Evolutionary conservation across 2,797 vertebrate genomes (phyloP).

Genomic region (Myiotriccus ornatus): DNA sequence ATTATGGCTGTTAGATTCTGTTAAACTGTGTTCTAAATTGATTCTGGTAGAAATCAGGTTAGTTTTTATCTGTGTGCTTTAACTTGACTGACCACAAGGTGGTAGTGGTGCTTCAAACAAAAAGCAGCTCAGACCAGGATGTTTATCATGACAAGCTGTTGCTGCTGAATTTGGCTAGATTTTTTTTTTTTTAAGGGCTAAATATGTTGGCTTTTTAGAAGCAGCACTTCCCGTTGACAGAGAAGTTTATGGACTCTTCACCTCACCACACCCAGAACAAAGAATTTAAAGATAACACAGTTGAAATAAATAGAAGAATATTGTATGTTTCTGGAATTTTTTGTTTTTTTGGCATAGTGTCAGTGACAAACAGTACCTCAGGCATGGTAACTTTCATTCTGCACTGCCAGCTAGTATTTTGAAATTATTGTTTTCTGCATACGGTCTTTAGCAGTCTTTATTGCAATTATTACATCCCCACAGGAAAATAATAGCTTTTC

Average conservation of each 20-base stretch:
- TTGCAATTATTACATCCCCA: neutral
- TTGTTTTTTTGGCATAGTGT: neutral
- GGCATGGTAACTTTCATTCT: neutral
- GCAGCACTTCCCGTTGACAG: neutral
- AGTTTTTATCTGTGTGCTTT: neutral
- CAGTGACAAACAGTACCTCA: neutral
- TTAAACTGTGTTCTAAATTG: neutral
- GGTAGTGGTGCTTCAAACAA: constrained; percentile 50
- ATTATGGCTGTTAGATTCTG: neutral
- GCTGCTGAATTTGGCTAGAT: constrained; percentile 27
- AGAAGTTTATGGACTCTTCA: constrained; percentile 28
- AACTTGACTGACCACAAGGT: constrained; percentile 51
- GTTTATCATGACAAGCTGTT: neutral
- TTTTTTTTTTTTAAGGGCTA: neutral
- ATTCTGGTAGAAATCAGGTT: neutral
- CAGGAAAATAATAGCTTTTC: neutral
- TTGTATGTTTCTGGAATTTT: neutral
- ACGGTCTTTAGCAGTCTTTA: neutral
- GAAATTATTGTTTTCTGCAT: neutral
- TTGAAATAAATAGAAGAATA: constrained; percentile 9
- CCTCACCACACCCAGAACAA: constrained; percentile 22
- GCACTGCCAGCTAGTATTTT: neutral
- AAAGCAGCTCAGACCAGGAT: neutral
- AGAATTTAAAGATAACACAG: constrained; percentile 19
- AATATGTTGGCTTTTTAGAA: constrained; percentile 16